phyloP scores from a whole-genome alignment of 2,888 invertebrate species.

The Opisthograptis luteolata region DNA sequence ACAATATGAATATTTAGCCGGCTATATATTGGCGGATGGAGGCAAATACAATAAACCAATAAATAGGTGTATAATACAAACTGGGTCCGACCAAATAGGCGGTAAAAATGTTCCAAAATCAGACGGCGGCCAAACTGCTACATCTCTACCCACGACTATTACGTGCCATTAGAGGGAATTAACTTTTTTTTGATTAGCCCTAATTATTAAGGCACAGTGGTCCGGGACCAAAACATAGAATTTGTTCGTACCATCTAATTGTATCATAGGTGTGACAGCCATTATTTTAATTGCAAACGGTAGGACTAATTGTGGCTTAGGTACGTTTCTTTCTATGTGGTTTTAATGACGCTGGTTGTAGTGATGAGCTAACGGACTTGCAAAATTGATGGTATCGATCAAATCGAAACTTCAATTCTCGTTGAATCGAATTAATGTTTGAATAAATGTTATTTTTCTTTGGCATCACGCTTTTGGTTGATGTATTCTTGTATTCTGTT shows the following conservation, averaged over 20 bases:
- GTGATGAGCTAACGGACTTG: slow-evolving; percentile 30
- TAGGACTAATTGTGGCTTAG: slow-evolving; percentile 69
- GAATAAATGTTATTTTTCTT: too few relatives aligned
- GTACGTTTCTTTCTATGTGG: slow-evolving; percentile 68
- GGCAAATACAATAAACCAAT: too few relatives aligned
- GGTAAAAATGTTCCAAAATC: too few relatives aligned
- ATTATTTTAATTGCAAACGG: slow-evolving; percentile 81
- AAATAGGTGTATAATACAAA: too few relatives aligned
- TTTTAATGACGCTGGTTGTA: slow-evolving; percentile 49
- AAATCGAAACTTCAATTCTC: background rate
- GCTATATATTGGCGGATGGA: too few relatives aligned
- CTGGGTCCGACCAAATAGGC: too few relatives aligned
- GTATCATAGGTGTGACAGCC: slow-evolving; percentile 82
- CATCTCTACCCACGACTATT: slow-evolving; percentile 41
- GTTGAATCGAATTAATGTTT: slow-evolving; percentile 16
- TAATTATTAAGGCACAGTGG: slow-evolving; percentile 54
- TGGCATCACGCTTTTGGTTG: too few relatives aligned
- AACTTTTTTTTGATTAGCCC: slow-evolving; percentile 61
- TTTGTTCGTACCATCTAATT: slow-evolving; percentile 74
- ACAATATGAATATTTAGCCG: too few relatives aligned
- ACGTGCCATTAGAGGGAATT: slow-evolving; percentile 55
- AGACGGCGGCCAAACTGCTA: background rate
- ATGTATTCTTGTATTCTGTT: too few relatives aligned
- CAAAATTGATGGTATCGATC: slow-evolving; percentile 8
- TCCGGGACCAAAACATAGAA: slow-evolving; percentile 63